phyloP scores from a whole-genome alignment of 2,113 vertebrate genomes.

The Columbina picui region DNA sequence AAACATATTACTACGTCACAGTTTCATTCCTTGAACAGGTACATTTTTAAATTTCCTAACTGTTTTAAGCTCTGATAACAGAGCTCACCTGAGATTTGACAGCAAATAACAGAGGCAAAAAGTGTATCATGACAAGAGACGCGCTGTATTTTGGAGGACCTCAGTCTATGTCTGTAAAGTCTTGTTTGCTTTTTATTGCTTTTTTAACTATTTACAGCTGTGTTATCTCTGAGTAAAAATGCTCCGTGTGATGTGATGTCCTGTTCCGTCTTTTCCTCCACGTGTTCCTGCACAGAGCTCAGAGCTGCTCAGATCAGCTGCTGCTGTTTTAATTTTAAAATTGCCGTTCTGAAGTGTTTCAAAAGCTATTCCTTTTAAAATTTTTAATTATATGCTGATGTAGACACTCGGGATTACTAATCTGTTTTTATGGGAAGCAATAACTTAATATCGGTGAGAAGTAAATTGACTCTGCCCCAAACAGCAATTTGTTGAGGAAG shows the following conservation, averaged over 20 bases:
- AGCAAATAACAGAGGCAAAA: background rate
- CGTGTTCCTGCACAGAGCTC: background rate
- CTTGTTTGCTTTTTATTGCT: background rate
- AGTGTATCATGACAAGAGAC: rapidly evolving
- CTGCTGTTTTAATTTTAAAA: background rate
- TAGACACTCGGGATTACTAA: background rate
- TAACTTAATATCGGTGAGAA: background rate
- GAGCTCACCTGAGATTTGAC: background rate
- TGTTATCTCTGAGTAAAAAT: background rate
- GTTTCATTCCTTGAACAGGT: background rate
- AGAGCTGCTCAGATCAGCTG: background rate
- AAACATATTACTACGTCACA: background rate
- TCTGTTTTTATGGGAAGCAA: background rate
- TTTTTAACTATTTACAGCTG: background rate
- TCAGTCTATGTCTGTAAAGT: background rate
- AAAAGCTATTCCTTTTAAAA: background rate
- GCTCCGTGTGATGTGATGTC: background rate
- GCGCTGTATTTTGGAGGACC: background rate
- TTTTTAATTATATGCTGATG: background rate
- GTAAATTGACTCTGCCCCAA: constrained; percentile 20
- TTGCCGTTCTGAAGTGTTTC: background rate
- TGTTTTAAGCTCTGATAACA: background rate
- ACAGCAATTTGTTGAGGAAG: constrained; percentile 10
- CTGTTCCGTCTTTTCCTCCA: background rate
- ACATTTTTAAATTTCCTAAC: background rate